Evolutionary conservation across 2,888 invertebrate genomes (phyloP).

Genomic region (Disparrhopalites patrizii): DNA sequence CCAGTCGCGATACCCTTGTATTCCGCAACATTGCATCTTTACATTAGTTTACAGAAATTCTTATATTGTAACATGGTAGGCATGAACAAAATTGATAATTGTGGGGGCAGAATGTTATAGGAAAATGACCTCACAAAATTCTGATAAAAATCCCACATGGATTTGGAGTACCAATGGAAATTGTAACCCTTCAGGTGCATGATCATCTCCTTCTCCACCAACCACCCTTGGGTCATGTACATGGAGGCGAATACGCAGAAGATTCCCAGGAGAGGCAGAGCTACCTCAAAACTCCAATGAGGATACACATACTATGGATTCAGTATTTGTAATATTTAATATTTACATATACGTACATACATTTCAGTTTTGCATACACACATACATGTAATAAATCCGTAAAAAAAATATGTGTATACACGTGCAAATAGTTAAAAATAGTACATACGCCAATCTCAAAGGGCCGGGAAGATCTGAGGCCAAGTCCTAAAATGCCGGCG

Average conservation of each 20-base stretch:
- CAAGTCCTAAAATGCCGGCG: constrained; percentile 23
- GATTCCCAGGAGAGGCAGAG: constrained; percentile 23
- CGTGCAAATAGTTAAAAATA: neutral
- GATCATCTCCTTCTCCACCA: constrained; percentile 24
- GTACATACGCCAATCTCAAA: constrained; percentile 25
- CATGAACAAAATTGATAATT: too few species aligned
- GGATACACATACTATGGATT: constrained; percentile 19
- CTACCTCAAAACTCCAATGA: constrained; percentile 17
- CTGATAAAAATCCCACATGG: constrained; percentile 29
- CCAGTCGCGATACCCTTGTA: constrained; percentile 25
- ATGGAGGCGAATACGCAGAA: constrained; percentile 14
- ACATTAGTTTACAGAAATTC: neutral
- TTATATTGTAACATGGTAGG: neutral
- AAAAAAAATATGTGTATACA: too few species aligned
- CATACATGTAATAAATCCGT: too few species aligned
- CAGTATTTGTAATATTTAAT: too few species aligned
- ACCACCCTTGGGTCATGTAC: constrained; percentile 27
- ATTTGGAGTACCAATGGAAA: constrained; percentile 26
- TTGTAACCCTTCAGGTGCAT: constrained; percentile 26
- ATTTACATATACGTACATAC: too few species aligned
- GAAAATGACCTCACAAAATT: constrained; percentile 25
- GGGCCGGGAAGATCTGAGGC: constrained; percentile 18
- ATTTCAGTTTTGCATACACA: too few species aligned
- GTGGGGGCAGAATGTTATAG: too few species aligned
- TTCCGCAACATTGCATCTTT: constrained; percentile 32